phyloP scores from a whole-genome alignment of 2,797 vertebrate genomes.

The Tragopan temminckii region DNA sequence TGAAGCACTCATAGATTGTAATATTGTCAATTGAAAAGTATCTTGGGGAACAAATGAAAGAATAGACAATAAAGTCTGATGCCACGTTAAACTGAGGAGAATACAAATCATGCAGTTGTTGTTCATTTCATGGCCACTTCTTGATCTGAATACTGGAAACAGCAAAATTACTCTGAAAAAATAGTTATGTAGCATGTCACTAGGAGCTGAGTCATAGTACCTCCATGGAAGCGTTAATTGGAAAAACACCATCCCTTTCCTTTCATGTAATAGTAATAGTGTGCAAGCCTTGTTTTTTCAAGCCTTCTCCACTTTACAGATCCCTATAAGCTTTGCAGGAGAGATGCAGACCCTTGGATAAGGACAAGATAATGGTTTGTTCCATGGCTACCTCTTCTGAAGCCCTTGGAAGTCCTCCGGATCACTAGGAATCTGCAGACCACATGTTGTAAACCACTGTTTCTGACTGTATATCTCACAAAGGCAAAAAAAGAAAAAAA shows the following conservation, averaged over 20 bases:
- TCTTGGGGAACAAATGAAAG: background rate
- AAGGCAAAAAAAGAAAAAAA: background rate
- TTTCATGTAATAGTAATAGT: background rate
- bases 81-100: background rate
- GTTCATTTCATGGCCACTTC: background rate
- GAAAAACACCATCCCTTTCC: conserved; percentile 5
- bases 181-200: background rate
- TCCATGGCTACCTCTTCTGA: background rate
- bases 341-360: background rate
- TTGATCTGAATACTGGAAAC: background rate
- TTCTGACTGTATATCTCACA: background rate
- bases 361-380: background rate
- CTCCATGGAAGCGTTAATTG: background rate
- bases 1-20: background rate
- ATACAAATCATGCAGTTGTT: background rate
- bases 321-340: background rate
- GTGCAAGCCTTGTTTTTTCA: background rate
- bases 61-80: background rate
- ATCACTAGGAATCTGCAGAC: background rate
- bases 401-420: background rate
- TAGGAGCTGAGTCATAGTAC: background rate
- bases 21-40: background rate
- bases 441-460: background rate
- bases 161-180: conserved; percentile 8
- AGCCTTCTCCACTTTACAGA: background rate